Evolutionary conservation across 2,888 invertebrate genomes (phyloP).

Genomic region (Chalcosyrphus nemorum): DNA sequence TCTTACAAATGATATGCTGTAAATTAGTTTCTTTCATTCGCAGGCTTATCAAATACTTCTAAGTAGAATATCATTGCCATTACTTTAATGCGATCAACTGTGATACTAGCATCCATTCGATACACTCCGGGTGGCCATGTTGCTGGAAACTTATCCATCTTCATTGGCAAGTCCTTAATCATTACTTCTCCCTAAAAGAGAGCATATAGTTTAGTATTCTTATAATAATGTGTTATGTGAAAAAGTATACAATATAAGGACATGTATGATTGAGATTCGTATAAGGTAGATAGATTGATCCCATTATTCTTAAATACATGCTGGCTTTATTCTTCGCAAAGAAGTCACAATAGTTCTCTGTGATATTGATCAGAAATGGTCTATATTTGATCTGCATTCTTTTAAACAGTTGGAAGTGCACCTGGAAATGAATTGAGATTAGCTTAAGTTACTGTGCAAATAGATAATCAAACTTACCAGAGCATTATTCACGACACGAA

Average conservation of each 20-base stretch:
- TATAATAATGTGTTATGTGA: not conserved
- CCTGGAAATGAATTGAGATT: not conserved
- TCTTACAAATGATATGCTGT: too few species aligned
- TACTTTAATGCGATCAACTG: too few species aligned
- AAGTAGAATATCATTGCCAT: too few species aligned
- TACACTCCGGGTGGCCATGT: not conserved
- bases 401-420: not conserved
- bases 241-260: not conserved
- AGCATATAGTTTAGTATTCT: not conserved
- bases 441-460: not conserved
- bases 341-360: not conserved
- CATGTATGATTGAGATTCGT: conserved; percentile 5
- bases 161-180: not conserved
- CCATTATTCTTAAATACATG: not conserved
- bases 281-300: not conserved
- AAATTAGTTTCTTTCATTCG: too few species aligned
- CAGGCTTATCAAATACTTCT: too few species aligned
- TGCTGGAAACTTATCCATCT: not conserved
- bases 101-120: not conserved
- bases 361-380: not conserved
- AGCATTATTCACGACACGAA: not conserved
- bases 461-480: not conserved
- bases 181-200: not conserved
- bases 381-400: not conserved
- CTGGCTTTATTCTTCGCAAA: not conserved